Evolutionary conservation across 1,140 invertebrate genomes (phyloP).

Genomic region (Saccostrea glomerata): DNA sequence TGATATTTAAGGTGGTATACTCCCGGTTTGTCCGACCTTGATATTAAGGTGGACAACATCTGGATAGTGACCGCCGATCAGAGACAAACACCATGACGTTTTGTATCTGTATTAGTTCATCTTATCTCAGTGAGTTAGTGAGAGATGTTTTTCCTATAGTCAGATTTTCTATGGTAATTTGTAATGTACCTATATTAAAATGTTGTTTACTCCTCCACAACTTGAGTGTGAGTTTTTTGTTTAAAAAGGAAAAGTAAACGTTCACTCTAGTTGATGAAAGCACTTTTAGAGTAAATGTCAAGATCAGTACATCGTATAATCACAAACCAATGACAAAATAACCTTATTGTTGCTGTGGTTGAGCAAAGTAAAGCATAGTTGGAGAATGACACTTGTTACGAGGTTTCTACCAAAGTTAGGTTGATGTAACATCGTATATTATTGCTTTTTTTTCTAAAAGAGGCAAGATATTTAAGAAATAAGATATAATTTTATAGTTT

Average conservation of each 20-base stretch:
- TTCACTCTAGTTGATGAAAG: no score
- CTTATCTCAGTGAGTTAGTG: slow-evolving; percentile 9
- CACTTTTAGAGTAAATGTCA: no score
- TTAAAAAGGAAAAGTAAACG: not conserved
- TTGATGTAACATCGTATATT: no score
- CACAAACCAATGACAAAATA: no score
- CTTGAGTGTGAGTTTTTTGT: not conserved
- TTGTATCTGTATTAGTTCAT: not conserved
- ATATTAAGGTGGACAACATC: not conserved
- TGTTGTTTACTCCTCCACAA: not conserved
- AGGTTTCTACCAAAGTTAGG: no score
- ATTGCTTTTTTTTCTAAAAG: no score
- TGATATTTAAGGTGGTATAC: not conserved
- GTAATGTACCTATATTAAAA: slow-evolving; percentile 31
- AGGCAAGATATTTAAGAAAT: no score
- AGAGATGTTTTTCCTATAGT: not conserved
- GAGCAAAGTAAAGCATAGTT: no score
- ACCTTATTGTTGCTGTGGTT: no score
- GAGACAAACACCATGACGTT: not conserved
- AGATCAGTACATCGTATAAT: no score
- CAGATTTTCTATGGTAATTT: not conserved
- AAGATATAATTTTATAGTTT: no score
- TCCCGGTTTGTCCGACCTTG: not conserved
- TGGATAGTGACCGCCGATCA: not conserved
- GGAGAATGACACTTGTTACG: no score